phyloP scores from a whole-genome alignment of 2,797 vertebrate species.

The Bothrops alternatus region DNA sequence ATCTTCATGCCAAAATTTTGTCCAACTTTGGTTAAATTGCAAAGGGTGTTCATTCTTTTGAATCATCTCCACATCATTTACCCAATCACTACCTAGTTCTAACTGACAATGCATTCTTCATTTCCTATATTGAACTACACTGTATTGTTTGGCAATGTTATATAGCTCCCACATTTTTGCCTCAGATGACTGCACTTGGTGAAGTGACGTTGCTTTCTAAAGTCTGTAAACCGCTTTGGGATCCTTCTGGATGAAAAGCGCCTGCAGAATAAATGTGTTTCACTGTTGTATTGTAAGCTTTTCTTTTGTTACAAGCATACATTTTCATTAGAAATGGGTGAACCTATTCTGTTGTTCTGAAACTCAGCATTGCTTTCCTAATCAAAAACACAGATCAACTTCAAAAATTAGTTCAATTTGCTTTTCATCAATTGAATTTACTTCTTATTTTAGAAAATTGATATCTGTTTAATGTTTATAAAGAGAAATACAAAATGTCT shows the following conservation, averaged over 20 bases:
- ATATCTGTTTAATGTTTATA: conserved; percentile 14
- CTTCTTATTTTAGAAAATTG: conserved; percentile 33
- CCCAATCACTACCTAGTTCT: conserved; percentile 62
- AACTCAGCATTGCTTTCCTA: not conserved
- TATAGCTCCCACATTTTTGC: conserved; percentile 54
- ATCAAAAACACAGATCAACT: not conserved
- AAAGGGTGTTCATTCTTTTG: conserved; percentile 51
- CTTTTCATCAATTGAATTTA: not conserved
- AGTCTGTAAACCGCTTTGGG: conserved; percentile 66
- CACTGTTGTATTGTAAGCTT: conserved; percentile 32
- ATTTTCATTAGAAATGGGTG: conserved; percentile 61
- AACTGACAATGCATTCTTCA: conserved; percentile 69
- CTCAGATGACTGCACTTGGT: conserved; percentile 55
- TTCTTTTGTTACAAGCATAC: conserved; percentile 42
- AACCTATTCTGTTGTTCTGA: conserved; percentile 43
- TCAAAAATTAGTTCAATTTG: not conserved
- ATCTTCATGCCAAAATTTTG: conserved; percentile 45
- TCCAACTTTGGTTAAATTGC: conserved; percentile 48
- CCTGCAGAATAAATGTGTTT: conserved; percentile 26
- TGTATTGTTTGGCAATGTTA: conserved; percentile 54
- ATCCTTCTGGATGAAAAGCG: conserved; percentile 59
- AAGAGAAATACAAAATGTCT: conserved; percentile 5
- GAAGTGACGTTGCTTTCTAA: conserved; percentile 60
- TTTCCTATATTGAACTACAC: conserved; percentile 56
- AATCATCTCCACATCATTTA: conserved; percentile 52